phyloP scores from a whole-genome alignment of 1,140 invertebrate species.

The Zaprionus inermis region DNA sequence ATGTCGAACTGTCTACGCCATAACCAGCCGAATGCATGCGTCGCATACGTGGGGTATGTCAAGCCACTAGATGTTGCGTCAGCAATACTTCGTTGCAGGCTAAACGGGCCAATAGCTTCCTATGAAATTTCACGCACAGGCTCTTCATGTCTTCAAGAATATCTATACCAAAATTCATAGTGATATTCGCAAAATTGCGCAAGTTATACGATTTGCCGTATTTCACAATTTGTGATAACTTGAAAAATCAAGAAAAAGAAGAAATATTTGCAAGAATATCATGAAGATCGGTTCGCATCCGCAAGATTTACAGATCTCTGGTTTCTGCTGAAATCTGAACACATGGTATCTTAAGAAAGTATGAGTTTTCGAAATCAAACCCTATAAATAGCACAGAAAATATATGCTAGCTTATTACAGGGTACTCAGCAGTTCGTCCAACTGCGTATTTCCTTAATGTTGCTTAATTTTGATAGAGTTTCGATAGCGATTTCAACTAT shows the following conservation, averaged over 20 bases:
- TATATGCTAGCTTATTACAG: no score
- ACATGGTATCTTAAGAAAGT: no score
- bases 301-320: no score
- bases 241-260: no score
- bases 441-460: not conserved
- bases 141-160: not conserved
- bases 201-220: not conserved
- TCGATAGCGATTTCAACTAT: not conserved
- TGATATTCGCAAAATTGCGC: not conserved
- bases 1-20: conserved; percentile 4
- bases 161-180: not conserved
- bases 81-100: not conserved
- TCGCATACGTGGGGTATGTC: not conserved
- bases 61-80: not conserved
- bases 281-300: no score
- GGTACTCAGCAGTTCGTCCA: not conserved
- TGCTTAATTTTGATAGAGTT: conserved; percentile 9
- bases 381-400: no score
- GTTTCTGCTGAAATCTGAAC: no score
- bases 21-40: not conserved
- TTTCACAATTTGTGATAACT: no score
- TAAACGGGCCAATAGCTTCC: no score
- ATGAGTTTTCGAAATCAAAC: no score
- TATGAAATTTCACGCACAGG: not conserved
- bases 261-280: no score